These are phyloP conservation scores for Podabrus alpinus DNA, from an alignment of 2,888 invertebrate species.

Conservation along the genomic window DNA sequence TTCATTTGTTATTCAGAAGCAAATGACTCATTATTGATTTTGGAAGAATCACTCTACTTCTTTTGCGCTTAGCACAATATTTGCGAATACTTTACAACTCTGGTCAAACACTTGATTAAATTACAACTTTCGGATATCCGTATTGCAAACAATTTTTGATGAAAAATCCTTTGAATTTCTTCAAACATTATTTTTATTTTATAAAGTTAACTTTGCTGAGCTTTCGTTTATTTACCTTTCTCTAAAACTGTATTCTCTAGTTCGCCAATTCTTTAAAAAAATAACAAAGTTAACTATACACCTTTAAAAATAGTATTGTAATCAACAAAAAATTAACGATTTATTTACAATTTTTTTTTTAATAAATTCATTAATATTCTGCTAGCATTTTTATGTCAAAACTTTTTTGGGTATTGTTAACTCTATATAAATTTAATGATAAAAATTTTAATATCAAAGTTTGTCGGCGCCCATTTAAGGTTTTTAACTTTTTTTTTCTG, in stretches of 20 bases:
- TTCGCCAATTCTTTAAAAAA: not conserved
- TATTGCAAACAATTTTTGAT: conserved; percentile 5
- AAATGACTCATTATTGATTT: conserved; percentile 22
- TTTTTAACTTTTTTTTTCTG: not conserved
- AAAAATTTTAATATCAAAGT: conserved; percentile 6
- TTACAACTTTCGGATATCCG: conserved; percentile 18
- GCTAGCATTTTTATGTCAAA: no score
- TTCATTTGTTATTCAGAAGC: conserved; percentile 18
- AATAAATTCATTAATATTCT: not conserved
- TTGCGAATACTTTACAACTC: conserved; percentile 21
- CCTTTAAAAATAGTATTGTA: no score
- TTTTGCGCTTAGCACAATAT: conserved; percentile 16
- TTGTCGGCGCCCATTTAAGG: not conserved
- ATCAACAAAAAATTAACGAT: not conserved
- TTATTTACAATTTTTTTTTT: not conserved
- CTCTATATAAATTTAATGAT: not conserved
- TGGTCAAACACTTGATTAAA: conserved; percentile 21
- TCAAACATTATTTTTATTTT: conserved; percentile 1
- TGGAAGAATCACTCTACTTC: conserved; percentile 10
- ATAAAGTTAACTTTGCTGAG: conserved; percentile 1
- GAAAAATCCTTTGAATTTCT: conserved; percentile 3
- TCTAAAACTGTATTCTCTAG: not conserved
- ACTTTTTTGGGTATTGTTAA: not conserved
- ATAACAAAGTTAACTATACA: not conserved
- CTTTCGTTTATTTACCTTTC: not conserved